Evolutionary conservation across 2,113 vertebrate species (phyloP).

Genomic region (Eleginops maclovinus): DNA sequence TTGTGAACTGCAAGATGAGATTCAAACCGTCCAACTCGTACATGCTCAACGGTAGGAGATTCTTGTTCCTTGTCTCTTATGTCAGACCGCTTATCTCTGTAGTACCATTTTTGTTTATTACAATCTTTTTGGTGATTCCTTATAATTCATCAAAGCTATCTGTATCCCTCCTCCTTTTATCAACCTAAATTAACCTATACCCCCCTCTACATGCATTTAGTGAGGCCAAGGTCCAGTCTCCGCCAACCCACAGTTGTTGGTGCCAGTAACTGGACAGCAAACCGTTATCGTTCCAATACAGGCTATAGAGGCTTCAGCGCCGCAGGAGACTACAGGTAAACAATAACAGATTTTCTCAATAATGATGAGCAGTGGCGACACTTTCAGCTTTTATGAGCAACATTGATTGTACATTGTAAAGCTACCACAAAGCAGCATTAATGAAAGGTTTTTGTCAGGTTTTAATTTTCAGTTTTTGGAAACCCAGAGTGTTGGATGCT

Average conservation of each 20-base stretch:
- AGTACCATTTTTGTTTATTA: not conserved
- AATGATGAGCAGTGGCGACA: not conserved
- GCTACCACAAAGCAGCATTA: not conserved
- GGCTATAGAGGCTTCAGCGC: conserved; percentile 56
- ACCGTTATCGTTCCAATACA: conserved; percentile 43
- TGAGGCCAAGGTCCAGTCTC: conserved; percentile 87
- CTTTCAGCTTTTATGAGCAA: not conserved
- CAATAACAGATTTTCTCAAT: not conserved
- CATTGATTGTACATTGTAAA: not conserved
- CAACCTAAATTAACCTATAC: not conserved
- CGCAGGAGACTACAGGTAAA: conserved; percentile 64
- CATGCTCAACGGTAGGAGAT: conserved; percentile 83
- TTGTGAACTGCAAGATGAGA: conserved; percentile 92
- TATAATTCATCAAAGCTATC: not conserved
- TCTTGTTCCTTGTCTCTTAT: not conserved
- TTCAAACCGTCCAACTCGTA: conserved; percentile 85
- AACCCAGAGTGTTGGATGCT: not conserved
- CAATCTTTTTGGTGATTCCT: not conserved
- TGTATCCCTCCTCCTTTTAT: not conserved
- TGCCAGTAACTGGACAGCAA: conserved; percentile 30
- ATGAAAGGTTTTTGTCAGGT: not conserved
- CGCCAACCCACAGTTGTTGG: conserved; percentile 85
- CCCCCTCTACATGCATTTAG: conserved; percentile 68
- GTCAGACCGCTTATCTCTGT: not conserved
- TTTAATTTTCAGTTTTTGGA: not conserved